Percentiles rank a stretch among this genome's conserved stretches.
phyloP scores from a whole-genome alignment of 2,888 invertebrate genomes.

The Chydorus sphaericus region DNA sequence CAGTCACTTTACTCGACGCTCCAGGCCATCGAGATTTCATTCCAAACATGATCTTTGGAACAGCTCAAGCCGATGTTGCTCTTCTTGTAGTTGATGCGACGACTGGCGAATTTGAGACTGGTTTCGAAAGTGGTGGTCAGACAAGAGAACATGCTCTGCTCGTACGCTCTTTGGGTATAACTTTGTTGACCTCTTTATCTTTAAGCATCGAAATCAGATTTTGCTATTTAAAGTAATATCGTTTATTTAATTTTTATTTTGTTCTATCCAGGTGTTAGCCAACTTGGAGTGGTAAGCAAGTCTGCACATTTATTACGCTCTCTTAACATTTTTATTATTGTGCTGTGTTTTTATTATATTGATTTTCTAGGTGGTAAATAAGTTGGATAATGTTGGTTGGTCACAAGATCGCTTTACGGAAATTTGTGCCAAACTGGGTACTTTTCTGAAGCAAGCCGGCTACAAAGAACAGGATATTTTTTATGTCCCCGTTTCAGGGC shows the following conservation, averaged over 20 bases:
- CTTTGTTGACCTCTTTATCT: not conserved
- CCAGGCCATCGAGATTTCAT: constrained; percentile 99
- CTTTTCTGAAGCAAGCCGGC: constrained; percentile 78
- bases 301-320: not conserved
- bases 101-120: constrained; percentile 95
- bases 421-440: constrained; percentile 62
- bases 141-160: constrained; percentile 92
- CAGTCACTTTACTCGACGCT: constrained; percentile 77
- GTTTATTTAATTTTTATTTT: not conserved
- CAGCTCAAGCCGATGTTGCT: constrained; percentile 95
- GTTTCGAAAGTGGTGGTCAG: constrained; percentile 95
- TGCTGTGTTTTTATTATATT: not conserved
- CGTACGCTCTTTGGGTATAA: constrained; percentile 54
- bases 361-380: constrained; percentile 53
- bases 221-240: not conserved
- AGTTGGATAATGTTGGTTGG: constrained; percentile 93
- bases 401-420: constrained; percentile 77
- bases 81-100: constrained; percentile 86
- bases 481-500: constrained; percentile 88
- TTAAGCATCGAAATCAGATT: not conserved
- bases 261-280: constrained; percentile 58
- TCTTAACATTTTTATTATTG: not conserved
- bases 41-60: constrained; percentile 98
- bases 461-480: constrained; percentile 73
- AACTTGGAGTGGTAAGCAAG: constrained; percentile 58